Conservation (phyloP, 2,113 vertebrate species). For the Colossoma macropomum region DNA sequence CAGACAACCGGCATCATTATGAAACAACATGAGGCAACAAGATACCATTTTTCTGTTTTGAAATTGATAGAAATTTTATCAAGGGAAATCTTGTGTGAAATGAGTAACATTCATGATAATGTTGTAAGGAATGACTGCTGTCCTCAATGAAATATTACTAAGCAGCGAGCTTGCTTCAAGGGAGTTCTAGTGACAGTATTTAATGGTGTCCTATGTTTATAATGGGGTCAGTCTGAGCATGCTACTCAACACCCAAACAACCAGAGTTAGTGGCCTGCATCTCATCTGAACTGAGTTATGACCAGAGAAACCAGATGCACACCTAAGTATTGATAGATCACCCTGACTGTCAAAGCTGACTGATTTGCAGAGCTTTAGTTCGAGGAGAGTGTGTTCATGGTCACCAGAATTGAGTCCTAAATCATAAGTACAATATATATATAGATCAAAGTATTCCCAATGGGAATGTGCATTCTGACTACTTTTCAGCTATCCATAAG, state of each 20-base stretch:
- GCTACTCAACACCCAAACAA: background rate
- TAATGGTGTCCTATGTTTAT: background rate
- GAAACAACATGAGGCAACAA: background rate
- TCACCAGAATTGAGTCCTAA: conserved; percentile 33
- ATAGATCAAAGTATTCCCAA: background rate
- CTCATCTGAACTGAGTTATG: background rate
- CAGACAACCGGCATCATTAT: no score
- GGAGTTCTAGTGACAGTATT: background rate
- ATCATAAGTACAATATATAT: background rate
- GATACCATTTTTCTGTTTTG: background rate
- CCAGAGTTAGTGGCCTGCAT: background rate
- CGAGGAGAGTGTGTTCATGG: conserved; percentile 6
- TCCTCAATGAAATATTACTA: background rate
- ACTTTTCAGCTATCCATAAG: background rate
- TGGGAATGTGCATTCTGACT: no score
- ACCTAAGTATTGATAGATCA: conserved; percentile 2
- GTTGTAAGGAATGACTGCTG: background rate
- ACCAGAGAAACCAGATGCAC: background rate
- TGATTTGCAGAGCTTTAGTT: conserved; percentile 1
- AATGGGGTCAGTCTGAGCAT: background rate
- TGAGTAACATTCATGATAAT: background rate
- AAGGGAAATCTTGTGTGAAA: background rate
- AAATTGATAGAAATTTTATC: background rate
- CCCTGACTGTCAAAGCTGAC: background rate
- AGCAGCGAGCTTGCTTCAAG: background rate